A percentile compares a stretch with the other conserved stretches of the same genome.
These are phyloP conservation scores for Coronaproctus castanopsis DNA, from an alignment of 2,888 invertebrate genomes.

Conservation along the genomic window DNA sequence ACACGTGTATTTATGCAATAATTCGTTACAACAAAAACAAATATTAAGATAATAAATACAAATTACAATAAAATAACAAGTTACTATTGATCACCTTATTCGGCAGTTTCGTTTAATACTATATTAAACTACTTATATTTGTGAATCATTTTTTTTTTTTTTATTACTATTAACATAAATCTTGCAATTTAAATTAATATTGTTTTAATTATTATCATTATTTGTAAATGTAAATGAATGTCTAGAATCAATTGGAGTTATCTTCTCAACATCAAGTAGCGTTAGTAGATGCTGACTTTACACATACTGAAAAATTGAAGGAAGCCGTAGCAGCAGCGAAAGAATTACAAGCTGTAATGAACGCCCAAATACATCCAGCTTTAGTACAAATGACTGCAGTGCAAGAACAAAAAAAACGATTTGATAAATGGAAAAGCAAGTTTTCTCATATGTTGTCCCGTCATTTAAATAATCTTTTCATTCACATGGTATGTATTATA, in stretches of 20 bases:
- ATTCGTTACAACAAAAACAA: too few relatives aligned
- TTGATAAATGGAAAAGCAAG: slow-evolving; percentile 53
- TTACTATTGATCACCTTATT: too few relatives aligned
- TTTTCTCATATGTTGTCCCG: slow-evolving; percentile 68
- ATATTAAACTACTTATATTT: too few relatives aligned
- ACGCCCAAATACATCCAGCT: slow-evolving; percentile 41
- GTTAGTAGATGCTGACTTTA: slow-evolving; percentile 51
- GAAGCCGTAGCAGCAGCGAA: slow-evolving; percentile 48
- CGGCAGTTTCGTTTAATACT: too few relatives aligned
- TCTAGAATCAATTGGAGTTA: slow-evolving; percentile 45
- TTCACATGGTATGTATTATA: slow-evolving; percentile 48
- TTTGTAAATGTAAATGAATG: slow-evolving; percentile 18
- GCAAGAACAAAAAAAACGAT: slow-evolving; percentile 55
- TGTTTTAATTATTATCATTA: too few relatives aligned
- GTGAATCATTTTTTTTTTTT: too few relatives aligned
- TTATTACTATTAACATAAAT: too few relatives aligned
- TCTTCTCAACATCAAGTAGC: slow-evolving; percentile 42
- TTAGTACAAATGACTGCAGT: slow-evolving; percentile 48
- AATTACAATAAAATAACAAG: too few relatives aligned
- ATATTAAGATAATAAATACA: too few relatives aligned
- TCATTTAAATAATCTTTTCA: slow-evolving; percentile 83
- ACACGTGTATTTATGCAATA: too few relatives aligned
- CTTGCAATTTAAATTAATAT: too few relatives aligned
- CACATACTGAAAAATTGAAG: slow-evolving; percentile 37
- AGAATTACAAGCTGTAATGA: slow-evolving; percentile 52